Evolutionary conservation across 2,888 invertebrate genomes (phyloP).

Genomic region (Acrobasis consociella): DNA sequence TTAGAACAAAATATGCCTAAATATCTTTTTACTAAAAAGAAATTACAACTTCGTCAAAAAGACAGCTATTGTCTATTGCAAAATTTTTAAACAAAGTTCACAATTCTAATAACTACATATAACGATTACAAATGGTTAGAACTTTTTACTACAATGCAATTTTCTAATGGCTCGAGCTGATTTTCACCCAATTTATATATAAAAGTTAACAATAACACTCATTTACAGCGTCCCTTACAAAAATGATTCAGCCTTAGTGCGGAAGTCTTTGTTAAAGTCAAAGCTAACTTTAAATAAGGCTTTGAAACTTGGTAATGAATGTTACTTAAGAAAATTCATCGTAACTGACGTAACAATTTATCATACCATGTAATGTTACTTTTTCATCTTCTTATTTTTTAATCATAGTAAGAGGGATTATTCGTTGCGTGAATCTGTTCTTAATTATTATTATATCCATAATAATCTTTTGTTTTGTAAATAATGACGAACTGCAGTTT

Average conservation of each 20-base stretch:
- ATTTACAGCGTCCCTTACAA: neutral
- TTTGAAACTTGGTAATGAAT: slow-evolving; percentile 24
- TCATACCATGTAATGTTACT: neutral
- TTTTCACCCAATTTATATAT: neutral
- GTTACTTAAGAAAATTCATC: slow-evolving; percentile 25
- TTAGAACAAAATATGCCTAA: too few species aligned
- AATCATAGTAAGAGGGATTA: too few species aligned
- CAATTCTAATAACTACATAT: too few species aligned
- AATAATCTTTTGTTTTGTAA: too few species aligned
- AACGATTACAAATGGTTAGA: too few species aligned
- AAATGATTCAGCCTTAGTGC: neutral
- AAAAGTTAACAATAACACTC: neutral
- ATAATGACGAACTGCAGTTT: too few species aligned
- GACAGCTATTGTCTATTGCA: too few species aligned
- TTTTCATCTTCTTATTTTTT: neutral
- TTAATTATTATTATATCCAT: too few species aligned
- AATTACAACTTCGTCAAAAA: too few species aligned
- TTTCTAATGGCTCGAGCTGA: neutral
- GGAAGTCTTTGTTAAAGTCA: slow-evolving; percentile 25
- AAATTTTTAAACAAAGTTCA: too few species aligned
- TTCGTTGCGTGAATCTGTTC: too few species aligned
- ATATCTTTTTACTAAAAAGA: too few species aligned
- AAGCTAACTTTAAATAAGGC: slow-evolving; percentile 22
- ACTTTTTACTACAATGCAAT: neutral
- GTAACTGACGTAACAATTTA: neutral